phyloP scores from a whole-genome alignment of 2,113 vertebrate genomes.

The Tympanuchus pallidicinctus region DNA sequence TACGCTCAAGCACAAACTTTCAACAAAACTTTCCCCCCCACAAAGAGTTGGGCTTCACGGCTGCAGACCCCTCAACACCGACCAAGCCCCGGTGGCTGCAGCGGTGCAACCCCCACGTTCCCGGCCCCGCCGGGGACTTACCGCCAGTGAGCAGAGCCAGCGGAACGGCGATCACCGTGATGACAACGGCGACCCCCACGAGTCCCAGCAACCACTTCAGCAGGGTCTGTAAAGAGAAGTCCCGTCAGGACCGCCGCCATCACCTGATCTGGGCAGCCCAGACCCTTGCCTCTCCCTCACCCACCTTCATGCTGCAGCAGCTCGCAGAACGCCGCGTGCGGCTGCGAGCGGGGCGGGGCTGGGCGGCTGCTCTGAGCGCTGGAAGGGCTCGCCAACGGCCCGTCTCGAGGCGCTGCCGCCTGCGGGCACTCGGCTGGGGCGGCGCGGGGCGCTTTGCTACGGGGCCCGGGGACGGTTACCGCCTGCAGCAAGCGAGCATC shows the following conservation, averaged over 20 bases:
- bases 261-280: neutral
- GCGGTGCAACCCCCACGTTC: too few species aligned
- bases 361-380: neutral
- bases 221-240: conserved; percentile 62
- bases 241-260: neutral
- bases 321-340: too few species aligned
- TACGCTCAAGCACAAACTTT: neutral
- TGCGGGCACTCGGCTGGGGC: neutral
- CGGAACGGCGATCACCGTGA: conserved; percentile 73
- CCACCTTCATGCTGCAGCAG: conserved; percentile 24
- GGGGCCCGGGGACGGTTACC: neutral
- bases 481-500: too few species aligned
- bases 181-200: conserved; percentile 55
- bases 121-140: conserved; percentile 48
- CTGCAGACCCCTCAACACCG: neutral
- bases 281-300: neutral
- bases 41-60: accelerated
- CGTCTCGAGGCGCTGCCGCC: accelerated
- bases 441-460: too few species aligned
- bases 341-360: neutral
- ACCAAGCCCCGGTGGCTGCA: neutral
- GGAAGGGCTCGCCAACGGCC: accelerated
- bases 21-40: neutral
- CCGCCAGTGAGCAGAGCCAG: conserved; percentile 70
- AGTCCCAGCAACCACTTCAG: conserved; percentile 78